phyloP scores from a whole-genome alignment of 35 echinoderm and acorn worm genomes.

The Lytechinus variegatus region DNA sequence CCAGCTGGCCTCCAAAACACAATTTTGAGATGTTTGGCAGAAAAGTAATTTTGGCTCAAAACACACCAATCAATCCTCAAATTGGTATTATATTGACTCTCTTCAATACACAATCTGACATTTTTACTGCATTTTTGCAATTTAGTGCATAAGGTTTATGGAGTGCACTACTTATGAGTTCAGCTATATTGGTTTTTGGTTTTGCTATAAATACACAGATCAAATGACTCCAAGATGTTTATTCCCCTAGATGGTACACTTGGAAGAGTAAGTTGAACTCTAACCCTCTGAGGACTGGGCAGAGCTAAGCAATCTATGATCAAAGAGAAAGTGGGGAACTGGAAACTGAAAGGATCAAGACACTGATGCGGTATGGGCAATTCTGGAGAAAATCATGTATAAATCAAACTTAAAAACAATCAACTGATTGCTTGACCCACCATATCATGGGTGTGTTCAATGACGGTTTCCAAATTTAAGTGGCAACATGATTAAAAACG shows the following conservation, averaged over 20 bases:
- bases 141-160: not conserved
- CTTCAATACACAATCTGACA: not conserved
- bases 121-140: not conserved
- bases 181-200: not conserved
- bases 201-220: not conserved
- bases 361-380: no score
- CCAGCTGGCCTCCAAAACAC: no score
- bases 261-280: conserved; percentile 1
- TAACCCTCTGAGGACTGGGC: not conserved
- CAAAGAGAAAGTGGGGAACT: not conserved
- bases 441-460: no score
- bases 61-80: not conserved
- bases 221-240: conserved; percentile 7
- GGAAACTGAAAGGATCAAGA: no score
- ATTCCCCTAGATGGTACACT: not conserved
- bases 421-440: no score
- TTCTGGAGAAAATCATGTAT: no score
- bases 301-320: not conserved
- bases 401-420: no score
- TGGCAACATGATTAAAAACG: no score
- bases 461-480: no score
- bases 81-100: not conserved
- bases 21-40: not conserved
- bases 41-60: not conserved
- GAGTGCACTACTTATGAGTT: not conserved